phyloP scores from a whole-genome alignment of 2,888 invertebrate species.

The Pristionchus exspectatus region DNA sequence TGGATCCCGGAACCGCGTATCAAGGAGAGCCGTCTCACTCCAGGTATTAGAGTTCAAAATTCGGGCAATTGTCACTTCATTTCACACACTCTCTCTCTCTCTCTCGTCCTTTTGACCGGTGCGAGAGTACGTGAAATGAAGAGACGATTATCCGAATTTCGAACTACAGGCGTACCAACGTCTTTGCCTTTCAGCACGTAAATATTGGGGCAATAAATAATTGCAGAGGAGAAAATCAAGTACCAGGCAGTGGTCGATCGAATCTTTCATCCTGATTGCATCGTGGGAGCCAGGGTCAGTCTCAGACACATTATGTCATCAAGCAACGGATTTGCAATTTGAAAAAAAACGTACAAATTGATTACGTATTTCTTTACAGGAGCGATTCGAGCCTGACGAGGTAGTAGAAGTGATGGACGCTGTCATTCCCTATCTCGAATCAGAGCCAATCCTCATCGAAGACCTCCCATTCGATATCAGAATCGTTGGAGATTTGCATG shows the following conservation, averaged over 20 bases:
- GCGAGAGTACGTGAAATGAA: no score
- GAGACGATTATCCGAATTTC: no score
- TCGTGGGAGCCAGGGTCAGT: neutral
- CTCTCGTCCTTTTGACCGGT: no score
- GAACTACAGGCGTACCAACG: no score
- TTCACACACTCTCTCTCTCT: no score
- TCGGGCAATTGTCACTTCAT: no score
- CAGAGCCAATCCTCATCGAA: conserved; percentile 6
- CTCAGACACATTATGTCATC: no score
- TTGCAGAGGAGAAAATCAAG: neutral
- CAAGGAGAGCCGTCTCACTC: neutral
- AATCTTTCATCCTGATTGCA: neutral
- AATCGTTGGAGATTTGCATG: neutral
- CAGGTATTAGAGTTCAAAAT: neutral
- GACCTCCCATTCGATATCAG: neutral
- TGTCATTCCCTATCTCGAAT: neutral
- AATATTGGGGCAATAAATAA: no score
- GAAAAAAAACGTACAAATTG: no score
- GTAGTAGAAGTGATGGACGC: neutral
- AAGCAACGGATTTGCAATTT: no score
- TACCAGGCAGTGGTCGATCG: neutral
- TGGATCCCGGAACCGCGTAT: neutral
- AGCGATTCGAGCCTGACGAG: neutral
- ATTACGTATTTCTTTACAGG: neutral
- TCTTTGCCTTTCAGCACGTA: no score